These are phyloP conservation scores for Ischnura elegans DNA, from an alignment of 2,888 invertebrate genomes.

Conservation along the genomic window DNA sequence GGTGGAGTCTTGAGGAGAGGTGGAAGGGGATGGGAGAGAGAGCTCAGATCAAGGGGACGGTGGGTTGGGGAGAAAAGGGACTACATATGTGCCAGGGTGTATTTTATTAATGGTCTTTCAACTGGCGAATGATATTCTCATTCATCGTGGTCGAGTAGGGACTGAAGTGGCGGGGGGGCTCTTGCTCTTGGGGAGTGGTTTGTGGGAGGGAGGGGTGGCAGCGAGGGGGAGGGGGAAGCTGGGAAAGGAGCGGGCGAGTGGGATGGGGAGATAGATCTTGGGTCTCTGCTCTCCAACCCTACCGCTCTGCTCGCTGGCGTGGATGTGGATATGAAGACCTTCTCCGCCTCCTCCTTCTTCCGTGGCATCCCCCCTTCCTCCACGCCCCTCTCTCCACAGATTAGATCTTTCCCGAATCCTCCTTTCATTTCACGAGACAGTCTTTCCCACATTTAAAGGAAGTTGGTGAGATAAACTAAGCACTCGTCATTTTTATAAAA, in stretches of 20 bases:
- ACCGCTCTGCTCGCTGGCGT: slow-evolving; percentile 53
- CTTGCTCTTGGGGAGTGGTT: not conserved
- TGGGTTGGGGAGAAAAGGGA: slow-evolving; percentile 55
- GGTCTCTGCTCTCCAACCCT: slow-evolving; percentile 36
- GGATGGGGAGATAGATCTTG: slow-evolving; percentile 41
- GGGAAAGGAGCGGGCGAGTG: not conserved
- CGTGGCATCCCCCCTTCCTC: too few relatives aligned
- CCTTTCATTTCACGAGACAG: not conserved
- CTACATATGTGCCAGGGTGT: slow-evolving; percentile 67
- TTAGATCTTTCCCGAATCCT: not conserved
- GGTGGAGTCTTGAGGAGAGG: not conserved
- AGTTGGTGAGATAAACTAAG: slow-evolving; percentile 1
- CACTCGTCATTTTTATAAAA: not conserved
- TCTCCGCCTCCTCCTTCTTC: not conserved
- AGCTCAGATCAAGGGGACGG: not conserved
- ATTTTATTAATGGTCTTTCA: slow-evolving; percentile 67
- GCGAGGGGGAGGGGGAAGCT: not conserved
- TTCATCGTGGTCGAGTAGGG: slow-evolving; percentile 64
- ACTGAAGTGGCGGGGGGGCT: slow-evolving; percentile 58
- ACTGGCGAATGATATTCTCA: slow-evolving; percentile 66
- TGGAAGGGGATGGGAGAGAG: not conserved
- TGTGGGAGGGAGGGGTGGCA: not conserved
- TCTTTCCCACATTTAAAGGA: not conserved
- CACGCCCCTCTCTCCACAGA: not conserved
- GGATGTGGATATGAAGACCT: slow-evolving; percentile 63